Base-by-base conservation (phyloP, 2,888 invertebrate genomes). In the Drosophila bunnanda region DNA sequence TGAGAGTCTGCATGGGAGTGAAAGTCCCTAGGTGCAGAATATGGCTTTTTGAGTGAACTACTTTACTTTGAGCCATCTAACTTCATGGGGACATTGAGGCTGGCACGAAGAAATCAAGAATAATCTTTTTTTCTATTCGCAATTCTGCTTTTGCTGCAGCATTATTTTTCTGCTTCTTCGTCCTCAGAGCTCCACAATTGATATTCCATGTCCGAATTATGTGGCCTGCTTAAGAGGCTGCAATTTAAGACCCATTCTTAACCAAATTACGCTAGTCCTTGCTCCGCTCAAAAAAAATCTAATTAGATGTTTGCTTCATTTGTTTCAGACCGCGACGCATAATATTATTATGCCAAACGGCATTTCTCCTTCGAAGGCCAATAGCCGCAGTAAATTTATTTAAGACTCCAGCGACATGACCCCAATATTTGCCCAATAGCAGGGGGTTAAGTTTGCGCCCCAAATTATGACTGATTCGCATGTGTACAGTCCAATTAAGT, bases 371-470 rank as follows among this genome's bases (percentile, higher is more conserved):
- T 2, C 25, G 38, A 25, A 28, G 46, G 32, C 66, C 70, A 85
- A 82, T 75, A 79, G 82, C 76, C 82, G 85, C 64, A 89, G 76
- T 76, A 82, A 89, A 89, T 85, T 85, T 88, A 84, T 82, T 82
- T 85, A 75, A 88, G 85, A 76, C 80, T 71, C 83, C 89, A 72
- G 79, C 84, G 70, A 71, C 65, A 68, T 71, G 71, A 57, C 59
- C 82, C 64, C 72, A 70, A 76, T 86, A 64, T 74, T 82, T 82
- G 73, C 58, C 36, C 25, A 36, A 9, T 25, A 2, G 78, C 66
- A 41, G 50, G 44, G 38, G 41, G 55, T 39, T 28, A 25, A 48
- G 39, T 20, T 57, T 34, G 30, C 5, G 80, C 46, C 48, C 66
- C 60, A 53, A 85, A 73, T 78, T 88, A 85, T 80, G 57, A 70